Conservation (phyloP, 2,797 vertebrate species). For the Paguma larvata region DNA sequence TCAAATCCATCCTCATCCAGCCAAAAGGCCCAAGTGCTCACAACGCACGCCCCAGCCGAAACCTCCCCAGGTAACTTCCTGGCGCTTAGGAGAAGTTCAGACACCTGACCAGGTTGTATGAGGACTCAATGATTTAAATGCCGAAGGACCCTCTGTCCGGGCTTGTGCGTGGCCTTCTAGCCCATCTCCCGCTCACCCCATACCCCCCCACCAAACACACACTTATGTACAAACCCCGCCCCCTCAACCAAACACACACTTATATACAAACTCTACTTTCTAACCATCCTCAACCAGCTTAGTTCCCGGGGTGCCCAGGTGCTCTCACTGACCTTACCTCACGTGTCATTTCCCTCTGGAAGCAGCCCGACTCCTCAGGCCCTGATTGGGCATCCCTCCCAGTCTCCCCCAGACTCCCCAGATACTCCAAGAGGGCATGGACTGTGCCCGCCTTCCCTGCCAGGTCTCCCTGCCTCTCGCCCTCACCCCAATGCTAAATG, state of each 20-base stretch:
- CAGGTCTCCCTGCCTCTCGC: neutral
- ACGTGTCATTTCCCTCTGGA: neutral
- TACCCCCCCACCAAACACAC: neutral
- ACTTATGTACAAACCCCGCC: neutral
- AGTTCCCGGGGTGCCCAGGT: neutral
- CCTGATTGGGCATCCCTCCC: neutral
- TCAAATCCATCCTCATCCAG: neutral
- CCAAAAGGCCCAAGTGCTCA: neutral
- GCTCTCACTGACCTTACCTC: neutral
- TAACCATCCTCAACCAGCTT: neutral
- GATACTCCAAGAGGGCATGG: neutral
- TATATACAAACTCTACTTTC: neutral
- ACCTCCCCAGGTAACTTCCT: neutral
- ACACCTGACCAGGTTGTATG: accelerated
- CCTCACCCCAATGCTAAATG: neutral
- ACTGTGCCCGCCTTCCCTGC: neutral
- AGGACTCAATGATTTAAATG: neutral
- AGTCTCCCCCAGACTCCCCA: neutral
- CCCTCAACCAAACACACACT: neutral
- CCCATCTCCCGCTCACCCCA: accelerated
- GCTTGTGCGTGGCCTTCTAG: neutral
- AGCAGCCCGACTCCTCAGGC: neutral
- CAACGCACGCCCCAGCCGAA: accelerated
- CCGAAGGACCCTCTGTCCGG: neutral
- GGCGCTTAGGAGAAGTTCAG: neutral